These are phyloP conservation scores for Anisognathus igniventris DNA, from an alignment of 2,797 vertebrate genomes.

Conservation along the genomic window DNA sequence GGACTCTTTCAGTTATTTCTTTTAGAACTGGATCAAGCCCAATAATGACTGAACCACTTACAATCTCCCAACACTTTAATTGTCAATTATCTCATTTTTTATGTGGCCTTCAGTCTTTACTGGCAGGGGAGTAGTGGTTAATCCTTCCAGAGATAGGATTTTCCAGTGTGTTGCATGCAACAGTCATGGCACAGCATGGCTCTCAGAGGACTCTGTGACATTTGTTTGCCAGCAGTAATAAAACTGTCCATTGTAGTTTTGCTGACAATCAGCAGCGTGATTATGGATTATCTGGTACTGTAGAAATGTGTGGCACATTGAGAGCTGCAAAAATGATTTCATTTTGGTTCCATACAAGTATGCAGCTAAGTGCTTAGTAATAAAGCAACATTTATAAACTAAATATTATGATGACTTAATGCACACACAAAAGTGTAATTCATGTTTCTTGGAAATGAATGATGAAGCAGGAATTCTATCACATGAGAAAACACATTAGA, in stretches of 20 bases:
- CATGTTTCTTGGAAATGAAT: background rate
- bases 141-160: background rate
- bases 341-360: background rate
- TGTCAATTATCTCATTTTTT: conserved; percentile 19
- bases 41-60: background rate
- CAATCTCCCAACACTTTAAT: background rate
- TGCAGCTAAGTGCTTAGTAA: background rate
- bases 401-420: conserved; percentile 1
- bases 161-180: background rate
- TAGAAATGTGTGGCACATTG: background rate
- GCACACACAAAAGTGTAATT: background rate
- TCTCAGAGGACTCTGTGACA: background rate
- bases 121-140: background rate
- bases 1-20: background rate
- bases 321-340: conserved; percentile 52
- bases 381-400: conserved; percentile 9
- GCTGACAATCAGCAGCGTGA: background rate
- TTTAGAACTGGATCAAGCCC: background rate
- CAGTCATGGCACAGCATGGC: background rate
- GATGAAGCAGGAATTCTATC: background rate
- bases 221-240: conserved; percentile 24
- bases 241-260: conserved; percentile 25
- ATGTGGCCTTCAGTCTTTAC: background rate
- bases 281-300: conserved; percentile 22
- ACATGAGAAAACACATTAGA: background rate